Evolutionary conservation across 1,140 invertebrate genomes (phyloP).

Genomic region (Aleiodes sp.): DNA sequence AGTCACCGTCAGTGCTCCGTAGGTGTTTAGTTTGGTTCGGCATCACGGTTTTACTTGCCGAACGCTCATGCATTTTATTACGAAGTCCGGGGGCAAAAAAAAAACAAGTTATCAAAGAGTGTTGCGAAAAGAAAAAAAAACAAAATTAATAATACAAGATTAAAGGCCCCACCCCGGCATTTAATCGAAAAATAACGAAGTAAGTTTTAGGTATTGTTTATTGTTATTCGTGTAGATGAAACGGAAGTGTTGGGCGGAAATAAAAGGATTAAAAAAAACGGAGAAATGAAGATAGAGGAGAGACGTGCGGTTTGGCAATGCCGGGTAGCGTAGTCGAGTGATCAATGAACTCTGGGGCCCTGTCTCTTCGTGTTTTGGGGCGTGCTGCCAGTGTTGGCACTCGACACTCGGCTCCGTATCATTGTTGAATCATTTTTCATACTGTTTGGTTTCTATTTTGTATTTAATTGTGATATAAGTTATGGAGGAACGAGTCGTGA

Average conservation of each 20-base stretch:
- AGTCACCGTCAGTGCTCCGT: constrained; percentile 29
- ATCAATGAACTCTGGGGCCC: constrained; percentile 54
- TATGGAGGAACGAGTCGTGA: background rate
- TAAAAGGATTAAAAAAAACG: background rate
- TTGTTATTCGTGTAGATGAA: background rate
- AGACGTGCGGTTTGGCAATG: constrained; percentile 19
- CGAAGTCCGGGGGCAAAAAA: too few species aligned
- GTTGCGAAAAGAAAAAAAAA: too few species aligned
- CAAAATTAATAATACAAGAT: background rate
- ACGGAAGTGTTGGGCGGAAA: constrained; percentile 3
- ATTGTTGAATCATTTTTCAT: background rate
- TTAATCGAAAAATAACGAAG: background rate
- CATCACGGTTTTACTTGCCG: constrained; percentile 25
- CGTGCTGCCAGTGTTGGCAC: constrained; percentile 39
- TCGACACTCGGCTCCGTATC: background rate
- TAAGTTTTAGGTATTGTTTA: background rate
- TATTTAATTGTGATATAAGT: background rate
- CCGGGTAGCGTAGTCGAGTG: constrained; percentile 40
- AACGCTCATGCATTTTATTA: constrained; percentile 12
- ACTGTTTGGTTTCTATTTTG: background rate
- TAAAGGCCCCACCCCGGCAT: background rate
- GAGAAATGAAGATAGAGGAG: background rate
- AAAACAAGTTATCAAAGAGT: too few species aligned
- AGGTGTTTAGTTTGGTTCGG: constrained; percentile 31
- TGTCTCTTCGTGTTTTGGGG: constrained; percentile 47